These are phyloP conservation scores for Seriola quinqueradiata DNA, from an alignment of 2,113 vertebrate genomes.

Conservation along the genomic window DNA sequence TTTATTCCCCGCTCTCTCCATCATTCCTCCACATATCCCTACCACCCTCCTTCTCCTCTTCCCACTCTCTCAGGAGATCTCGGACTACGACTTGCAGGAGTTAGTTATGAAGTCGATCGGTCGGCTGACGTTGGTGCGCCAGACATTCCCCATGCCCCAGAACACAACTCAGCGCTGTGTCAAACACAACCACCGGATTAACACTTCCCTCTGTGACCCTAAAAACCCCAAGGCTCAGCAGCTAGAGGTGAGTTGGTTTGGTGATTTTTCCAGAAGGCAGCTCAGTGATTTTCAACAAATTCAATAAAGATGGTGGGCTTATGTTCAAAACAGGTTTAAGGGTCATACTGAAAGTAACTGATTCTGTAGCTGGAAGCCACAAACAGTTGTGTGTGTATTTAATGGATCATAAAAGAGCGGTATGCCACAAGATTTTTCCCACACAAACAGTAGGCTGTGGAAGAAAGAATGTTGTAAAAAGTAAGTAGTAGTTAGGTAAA, in stretches of 20 bases:
- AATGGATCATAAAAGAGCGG: not conserved
- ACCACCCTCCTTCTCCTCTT: conserved; percentile 4
- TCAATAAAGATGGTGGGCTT: not conserved
- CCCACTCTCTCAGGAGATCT: conserved; percentile 89
- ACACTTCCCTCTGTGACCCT: conserved; percentile 95
- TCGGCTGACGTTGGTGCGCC: conserved; percentile 94
- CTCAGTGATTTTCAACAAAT: conserved; percentile 1
- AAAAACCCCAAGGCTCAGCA: conserved; percentile 95
- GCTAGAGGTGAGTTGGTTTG: conserved; percentile 89
- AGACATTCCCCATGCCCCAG: conserved; percentile 95
- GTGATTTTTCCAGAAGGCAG: not conserved
- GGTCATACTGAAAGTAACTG: not conserved
- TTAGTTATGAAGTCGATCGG: conserved; percentile 97
- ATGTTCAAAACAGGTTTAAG: not conserved
- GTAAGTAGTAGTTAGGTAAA: not conserved
- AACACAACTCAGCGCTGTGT: conserved; percentile 95
- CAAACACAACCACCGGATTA: conserved; percentile 96
- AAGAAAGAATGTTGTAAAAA: not conserved
- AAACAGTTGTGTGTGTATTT: not conserved
- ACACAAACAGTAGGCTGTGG: not conserved
- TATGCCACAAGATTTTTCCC: not conserved
- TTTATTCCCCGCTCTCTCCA: not conserved
- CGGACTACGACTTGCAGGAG: conserved; percentile 94
- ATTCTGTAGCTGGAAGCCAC: not conserved
- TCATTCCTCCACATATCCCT: not conserved